These are phyloP conservation scores for Dermatophagoides farinae DNA, from an alignment of 1,140 invertebrate genomes.

Conservation along the genomic window DNA sequence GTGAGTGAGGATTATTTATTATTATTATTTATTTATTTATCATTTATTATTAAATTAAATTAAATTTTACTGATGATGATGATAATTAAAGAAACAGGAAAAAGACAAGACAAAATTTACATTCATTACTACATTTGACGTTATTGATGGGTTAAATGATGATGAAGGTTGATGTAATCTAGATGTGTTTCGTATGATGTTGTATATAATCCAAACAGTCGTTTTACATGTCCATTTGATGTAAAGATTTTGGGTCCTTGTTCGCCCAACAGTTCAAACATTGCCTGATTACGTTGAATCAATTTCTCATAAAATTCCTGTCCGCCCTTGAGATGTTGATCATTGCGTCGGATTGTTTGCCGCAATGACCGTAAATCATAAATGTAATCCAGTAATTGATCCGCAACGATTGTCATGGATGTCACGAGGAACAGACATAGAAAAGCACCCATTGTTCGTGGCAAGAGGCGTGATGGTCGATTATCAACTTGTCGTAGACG, in stretches of 20 bases:
- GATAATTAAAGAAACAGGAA: too few species aligned
- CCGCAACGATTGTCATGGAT: neutral
- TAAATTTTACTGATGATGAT: too few species aligned
- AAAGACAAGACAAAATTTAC: neutral
- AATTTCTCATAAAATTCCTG: neutral
- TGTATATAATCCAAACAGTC: neutral
- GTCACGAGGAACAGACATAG: neutral
- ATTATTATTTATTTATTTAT: too few species aligned
- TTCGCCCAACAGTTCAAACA: constrained; percentile 11
- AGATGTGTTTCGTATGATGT: neutral
- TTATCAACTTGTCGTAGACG: neutral
- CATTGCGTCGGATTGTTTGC: neutral
- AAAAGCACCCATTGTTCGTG: neutral
- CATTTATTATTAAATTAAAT: too few species aligned
- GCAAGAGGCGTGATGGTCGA: neutral
- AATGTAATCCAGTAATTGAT: neutral
- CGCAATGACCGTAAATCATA: neutral
- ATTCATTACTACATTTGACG: neutral
- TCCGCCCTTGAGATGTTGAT: neutral
- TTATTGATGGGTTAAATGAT: neutral
- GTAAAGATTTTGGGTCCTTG: neutral
- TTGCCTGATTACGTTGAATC: constrained; percentile 12
- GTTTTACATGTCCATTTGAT: neutral
- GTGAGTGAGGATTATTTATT: too few species aligned
- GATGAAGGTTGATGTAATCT: neutral